Percentiles rank a stretch among this genome's conserved stretches.
Evolutionary conservation across 2,797 vertebrate species (phyloP).

Genomic region (Molossus molossus): DNA sequence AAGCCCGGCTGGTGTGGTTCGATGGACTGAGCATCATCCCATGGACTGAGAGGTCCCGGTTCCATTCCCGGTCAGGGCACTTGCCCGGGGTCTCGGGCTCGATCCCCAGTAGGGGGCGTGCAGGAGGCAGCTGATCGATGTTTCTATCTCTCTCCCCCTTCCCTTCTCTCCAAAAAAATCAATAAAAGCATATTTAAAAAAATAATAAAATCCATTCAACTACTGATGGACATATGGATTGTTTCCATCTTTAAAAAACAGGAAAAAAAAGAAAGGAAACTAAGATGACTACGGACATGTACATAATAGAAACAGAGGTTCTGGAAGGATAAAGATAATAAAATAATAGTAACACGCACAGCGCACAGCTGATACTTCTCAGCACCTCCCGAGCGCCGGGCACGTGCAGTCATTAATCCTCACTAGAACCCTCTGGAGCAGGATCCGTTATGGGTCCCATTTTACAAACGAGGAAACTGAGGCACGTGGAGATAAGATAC

Average conservation of each 20-base stretch:
- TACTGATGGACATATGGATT: too few relatives aligned
- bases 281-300: neutral
- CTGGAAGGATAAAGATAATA: neutral
- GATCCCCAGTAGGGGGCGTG: too few relatives aligned
- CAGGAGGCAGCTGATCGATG: too few relatives aligned
- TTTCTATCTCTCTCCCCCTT: neutral
- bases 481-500: rapidly evolving
- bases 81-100: too few relatives aligned
- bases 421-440: neutral
- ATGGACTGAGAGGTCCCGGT: too few relatives aligned
- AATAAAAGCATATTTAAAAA: neutral
- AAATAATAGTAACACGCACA: neutral
- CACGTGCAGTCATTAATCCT: rapidly evolving
- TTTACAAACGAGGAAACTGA: neutral
- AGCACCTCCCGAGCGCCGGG: neutral
- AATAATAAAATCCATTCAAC: too few relatives aligned
- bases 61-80: too few relatives aligned
- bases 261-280: neutral
- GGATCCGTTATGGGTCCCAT: too few relatives aligned
- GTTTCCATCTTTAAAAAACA: neutral
- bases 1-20: neutral
- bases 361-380: neutral
- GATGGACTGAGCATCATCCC: neutral
- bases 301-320: neutral
- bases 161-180: neutral